Percentiles rank a stretch among this genome's conserved stretches.
Evolutionary conservation across 2,113 vertebrate genomes (phyloP).

Genomic region (Anas platyrhynchos): DNA sequence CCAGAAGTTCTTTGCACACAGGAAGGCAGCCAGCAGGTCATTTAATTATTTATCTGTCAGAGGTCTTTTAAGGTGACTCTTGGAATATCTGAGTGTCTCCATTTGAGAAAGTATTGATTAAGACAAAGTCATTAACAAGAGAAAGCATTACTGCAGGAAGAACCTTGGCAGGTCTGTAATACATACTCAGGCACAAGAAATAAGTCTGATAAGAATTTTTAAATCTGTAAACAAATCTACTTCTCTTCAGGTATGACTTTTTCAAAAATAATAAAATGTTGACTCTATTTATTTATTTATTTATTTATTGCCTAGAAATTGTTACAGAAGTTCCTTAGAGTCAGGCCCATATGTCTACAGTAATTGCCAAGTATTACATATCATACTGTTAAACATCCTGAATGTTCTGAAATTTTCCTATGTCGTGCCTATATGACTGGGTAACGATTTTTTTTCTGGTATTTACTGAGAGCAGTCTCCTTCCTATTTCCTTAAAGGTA

Average conservation of each 20-base stretch:
- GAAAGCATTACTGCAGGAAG: not conserved
- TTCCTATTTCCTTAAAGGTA: conserved; percentile 8
- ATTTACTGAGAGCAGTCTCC: conserved; percentile 3
- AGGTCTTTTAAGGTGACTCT: conserved; percentile 44
- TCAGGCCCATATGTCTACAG: not conserved
- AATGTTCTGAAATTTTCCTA: not conserved
- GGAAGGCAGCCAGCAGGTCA: conserved; percentile 14
- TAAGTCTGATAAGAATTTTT: not conserved
- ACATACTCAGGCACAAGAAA: not conserved
- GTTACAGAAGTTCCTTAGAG: not conserved
- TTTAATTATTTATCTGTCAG: conserved; percentile 60
- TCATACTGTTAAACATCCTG: not conserved
- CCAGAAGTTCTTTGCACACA: not conserved
- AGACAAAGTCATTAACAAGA: conserved; percentile 59
- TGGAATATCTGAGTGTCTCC: not conserved
- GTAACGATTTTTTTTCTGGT: not conserved
- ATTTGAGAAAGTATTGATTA: conserved; percentile 66
- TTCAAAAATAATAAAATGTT: not conserved
- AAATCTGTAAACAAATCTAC: not conserved
- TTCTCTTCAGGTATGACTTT: not conserved
- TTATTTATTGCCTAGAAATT: not conserved
- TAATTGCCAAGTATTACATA: not conserved
- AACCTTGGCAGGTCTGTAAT: not conserved
- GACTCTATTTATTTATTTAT: not conserved
- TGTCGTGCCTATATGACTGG: not conserved